Conservation (phyloP, 2,797 vertebrate genomes). For the Petrocephalus schoutedeni region DNA sequence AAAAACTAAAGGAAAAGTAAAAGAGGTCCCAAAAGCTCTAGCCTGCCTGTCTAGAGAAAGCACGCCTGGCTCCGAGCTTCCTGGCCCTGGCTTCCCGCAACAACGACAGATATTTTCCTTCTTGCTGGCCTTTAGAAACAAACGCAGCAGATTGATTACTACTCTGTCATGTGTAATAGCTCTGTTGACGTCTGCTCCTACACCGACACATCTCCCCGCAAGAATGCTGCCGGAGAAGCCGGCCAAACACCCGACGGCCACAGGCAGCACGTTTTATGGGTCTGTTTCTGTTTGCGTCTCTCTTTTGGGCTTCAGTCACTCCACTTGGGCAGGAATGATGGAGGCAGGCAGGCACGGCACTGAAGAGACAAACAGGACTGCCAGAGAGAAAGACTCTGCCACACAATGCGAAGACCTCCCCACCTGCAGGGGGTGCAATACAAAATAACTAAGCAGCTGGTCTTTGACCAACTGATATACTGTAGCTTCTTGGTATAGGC, state of each 20-base stretch:
- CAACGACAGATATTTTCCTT: slow-evolving; percentile 6
- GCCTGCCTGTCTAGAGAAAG: neutral
- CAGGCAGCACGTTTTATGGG: neutral
- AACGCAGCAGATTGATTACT: slow-evolving; percentile 1
- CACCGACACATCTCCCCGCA: slow-evolving; percentile 5
- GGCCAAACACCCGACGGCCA: neutral
- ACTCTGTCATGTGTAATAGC: neutral
- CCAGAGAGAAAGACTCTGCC: neutral
- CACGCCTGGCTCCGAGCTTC: neutral
- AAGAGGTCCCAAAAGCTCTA: neutral
- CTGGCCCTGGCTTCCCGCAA: neutral
- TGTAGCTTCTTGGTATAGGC: neutral
- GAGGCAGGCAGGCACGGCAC: neutral
- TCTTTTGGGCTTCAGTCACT: neutral
- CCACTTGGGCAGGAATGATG: neutral
- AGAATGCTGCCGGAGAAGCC: neutral
- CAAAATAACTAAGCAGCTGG: neutral
- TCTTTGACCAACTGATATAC: neutral
- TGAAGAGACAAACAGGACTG: neutral
- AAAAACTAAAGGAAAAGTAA: neutral
- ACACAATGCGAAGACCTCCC: neutral
- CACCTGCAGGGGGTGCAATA: neutral
- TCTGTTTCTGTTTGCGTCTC: neutral
- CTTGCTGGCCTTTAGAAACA: neutral
- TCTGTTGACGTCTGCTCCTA: neutral